phyloP scores from a whole-genome alignment of 2,113 vertebrate species.

The Axis porcinus region DNA sequence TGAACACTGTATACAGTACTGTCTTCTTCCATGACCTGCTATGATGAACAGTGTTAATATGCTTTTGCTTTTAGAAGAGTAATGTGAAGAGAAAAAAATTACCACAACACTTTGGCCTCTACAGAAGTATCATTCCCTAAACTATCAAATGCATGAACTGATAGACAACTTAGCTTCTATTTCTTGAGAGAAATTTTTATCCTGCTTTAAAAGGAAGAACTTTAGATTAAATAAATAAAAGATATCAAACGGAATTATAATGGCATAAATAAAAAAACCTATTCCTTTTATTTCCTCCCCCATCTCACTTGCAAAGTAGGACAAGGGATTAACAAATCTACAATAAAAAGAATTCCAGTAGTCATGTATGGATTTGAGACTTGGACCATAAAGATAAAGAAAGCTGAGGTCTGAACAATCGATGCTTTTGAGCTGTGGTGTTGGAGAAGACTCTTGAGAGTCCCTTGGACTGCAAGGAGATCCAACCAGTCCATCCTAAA shows the following conservation, averaged over 20 bases:
- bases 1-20: not conserved
- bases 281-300: not conserved
- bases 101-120: not conserved
- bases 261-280: not conserved
- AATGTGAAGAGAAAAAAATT: not conserved
- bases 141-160: not conserved
- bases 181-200: not conserved
- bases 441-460: not conserved
- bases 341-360: not conserved
- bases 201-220: slow-evolving; percentile 26
- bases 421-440: not conserved
- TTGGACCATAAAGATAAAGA: not conserved
- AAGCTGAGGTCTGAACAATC: not conserved
- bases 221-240: not conserved
- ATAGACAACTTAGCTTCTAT: not conserved
- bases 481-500: not conserved
- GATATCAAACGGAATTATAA: not conserved
- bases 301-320: not conserved
- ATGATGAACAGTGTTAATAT: not conserved
- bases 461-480: not conserved
- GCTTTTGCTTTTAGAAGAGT: not conserved
- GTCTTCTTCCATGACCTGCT: not conserved
- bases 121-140: not conserved
- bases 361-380: not conserved
- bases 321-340: not conserved